Base-by-base conservation (phyloP, 2,797 vertebrate genomes). In the Tenualosa thibaudeaui region DNA sequence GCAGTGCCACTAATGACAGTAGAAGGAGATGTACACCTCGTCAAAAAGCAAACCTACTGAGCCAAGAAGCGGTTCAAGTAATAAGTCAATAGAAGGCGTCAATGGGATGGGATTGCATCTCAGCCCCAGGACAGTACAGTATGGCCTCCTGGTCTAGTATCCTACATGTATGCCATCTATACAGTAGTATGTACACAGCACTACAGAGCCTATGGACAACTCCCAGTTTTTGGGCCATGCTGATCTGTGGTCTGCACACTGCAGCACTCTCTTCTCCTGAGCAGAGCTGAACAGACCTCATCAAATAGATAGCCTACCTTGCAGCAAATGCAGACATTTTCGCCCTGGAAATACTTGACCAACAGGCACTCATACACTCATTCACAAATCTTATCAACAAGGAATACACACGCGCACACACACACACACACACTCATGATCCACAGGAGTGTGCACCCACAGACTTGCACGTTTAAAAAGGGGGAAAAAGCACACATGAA, bases 41-140 rank as follows among this genome's bases (percentile, higher is more conserved):
- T 8, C 37, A 75, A 75, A 43, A 75, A 75, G 68, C 68, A 75
- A 75, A 75, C 37, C 37, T 31, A 43, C 68, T 43, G 62, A 68
- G 62, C 62, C 26, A 13, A 68, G 62, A 68, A 68, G 24, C 62
- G 37, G 68, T 75, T 75, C 68, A 75, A 75, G 68, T 75, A 22
- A 43, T 75, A 15, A 75, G 68, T 75, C 68, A 43, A 31, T 43
- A 75, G 37, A 75, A 40, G 62, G 62, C 62, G 62, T 68, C 12
- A 24, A 68, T 43, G 68, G 68, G 68, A 75, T 43, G 68, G 3
- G 40, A 75, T 7, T 75, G 68, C 62, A 68, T 68, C 62, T 31
- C 62, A 68, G 26, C 12, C 62, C 62, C 62, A 31, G 62, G 26
- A 31, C 62, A 68, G 26, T 37, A 68, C 62, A 68, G 24, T 68